These are phyloP conservation scores for Microchrysa polita DNA, from an alignment of 2,888 invertebrate species.

Conservation along the genomic window DNA sequence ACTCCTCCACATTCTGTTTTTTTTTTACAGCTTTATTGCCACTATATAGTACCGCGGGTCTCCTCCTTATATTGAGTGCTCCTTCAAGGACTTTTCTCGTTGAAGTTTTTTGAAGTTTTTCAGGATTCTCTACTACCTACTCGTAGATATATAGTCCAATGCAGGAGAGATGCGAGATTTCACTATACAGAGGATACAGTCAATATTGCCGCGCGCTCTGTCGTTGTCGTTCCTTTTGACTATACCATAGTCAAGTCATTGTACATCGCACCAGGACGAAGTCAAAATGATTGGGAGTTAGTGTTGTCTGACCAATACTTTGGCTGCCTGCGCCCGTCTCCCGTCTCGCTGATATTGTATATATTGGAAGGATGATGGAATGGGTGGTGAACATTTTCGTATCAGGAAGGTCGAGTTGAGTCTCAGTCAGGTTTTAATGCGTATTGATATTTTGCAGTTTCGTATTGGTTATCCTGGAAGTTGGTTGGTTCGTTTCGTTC, in stretches of 20 bases:
- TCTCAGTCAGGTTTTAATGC: constrained; percentile 20
- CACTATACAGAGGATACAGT: not conserved
- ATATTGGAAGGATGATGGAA: too few relatives aligned
- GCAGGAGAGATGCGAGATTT: not conserved
- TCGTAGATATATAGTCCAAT: not conserved
- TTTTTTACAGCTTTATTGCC: not conserved
- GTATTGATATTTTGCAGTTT: constrained; percentile 37
- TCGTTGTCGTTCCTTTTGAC: too few relatives aligned
- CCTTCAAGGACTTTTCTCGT: not conserved
- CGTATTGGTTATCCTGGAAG: constrained; percentile 26
- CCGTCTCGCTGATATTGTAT: too few relatives aligned
- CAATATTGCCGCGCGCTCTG: not conserved
- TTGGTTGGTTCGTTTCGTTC: not conserved
- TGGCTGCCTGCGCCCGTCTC: too few relatives aligned
- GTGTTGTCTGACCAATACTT: too few relatives aligned
- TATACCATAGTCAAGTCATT: too few relatives aligned
- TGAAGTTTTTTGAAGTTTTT: not conserved
- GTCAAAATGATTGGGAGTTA: too few relatives aligned
- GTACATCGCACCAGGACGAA: too few relatives aligned
- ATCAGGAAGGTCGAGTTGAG: constrained; percentile 5
- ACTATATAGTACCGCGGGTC: not conserved
- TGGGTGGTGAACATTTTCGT: not conserved
- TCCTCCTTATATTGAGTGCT: not conserved
- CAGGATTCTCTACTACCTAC: not conserved
- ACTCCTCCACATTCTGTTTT: not conserved